Evolutionary conservation across 2,797 vertebrate species (phyloP).

Genomic region (Molossus alvarezi): DNA sequence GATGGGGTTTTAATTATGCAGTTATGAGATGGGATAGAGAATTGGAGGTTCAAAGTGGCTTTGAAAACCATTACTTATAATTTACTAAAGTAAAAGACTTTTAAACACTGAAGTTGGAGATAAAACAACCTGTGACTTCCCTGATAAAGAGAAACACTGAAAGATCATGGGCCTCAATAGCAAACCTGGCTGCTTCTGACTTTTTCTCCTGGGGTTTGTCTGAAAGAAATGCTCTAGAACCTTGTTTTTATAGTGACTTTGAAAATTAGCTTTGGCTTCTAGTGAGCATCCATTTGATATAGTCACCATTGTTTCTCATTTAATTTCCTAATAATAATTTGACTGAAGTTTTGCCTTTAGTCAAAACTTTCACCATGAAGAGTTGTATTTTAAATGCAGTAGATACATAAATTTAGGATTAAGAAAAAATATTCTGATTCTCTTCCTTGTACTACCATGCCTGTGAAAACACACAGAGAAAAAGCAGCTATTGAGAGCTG

Average conservation of each 20-base stretch:
- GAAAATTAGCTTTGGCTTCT: slow-evolving; percentile 1
- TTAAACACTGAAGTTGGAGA: not conserved
- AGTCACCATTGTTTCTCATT: not conserved
- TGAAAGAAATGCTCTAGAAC: not conserved
- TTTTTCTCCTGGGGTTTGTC: not conserved
- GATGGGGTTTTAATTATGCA: not conserved
- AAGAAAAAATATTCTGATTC: not conserved
- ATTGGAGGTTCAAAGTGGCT: not conserved
- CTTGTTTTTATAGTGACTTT: not conserved
- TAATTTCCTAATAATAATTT: slow-evolving; percentile 27
- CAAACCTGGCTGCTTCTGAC: slow-evolving; percentile 8
- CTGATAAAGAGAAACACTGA: not conserved
- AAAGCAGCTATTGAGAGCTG: not conserved
- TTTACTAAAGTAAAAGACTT: not conserved
- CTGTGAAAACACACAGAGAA: not conserved
- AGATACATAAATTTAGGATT: not conserved
- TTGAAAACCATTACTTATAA: not conserved
- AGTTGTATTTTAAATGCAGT: slow-evolving; percentile 3
- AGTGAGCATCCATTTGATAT: not conserved
- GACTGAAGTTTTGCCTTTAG: not conserved
- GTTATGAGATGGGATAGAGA: not conserved
- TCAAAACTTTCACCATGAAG: not conserved
- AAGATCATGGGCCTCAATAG: not conserved
- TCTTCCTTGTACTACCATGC: not conserved
- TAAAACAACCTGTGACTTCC: not conserved